Evolutionary conservation across 2,888 invertebrate genomes (phyloP).

Genomic region (Zygaena filipendulae): DNA sequence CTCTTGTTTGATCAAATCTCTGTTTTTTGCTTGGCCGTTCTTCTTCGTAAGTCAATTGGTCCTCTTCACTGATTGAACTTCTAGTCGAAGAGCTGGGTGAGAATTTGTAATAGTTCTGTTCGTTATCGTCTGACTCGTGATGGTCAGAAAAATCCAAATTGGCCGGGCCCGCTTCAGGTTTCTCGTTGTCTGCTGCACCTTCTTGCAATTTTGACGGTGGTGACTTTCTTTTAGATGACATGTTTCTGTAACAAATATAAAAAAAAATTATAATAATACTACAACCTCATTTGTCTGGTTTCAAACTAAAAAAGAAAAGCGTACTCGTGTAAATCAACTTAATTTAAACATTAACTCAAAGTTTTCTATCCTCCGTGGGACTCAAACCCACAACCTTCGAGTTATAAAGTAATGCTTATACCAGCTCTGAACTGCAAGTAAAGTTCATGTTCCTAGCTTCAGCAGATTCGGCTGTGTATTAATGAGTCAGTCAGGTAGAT

Average conservation of each 20-base stretch:
- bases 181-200: conserved; percentile 65
- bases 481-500: too few species aligned
- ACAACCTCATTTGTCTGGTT: too few species aligned
- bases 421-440: too few species aligned
- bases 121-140: conserved; percentile 50
- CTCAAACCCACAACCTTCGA: too few species aligned
- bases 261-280: conserved; percentile 31
- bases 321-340: too few species aligned
- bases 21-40: conserved; percentile 71
- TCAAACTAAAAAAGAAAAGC: too few species aligned
- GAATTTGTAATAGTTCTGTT: conserved; percentile 54
- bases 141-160: conserved; percentile 53
- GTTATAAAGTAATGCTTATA: too few species aligned
- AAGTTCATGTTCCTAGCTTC: too few species aligned
- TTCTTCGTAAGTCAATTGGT: conserved; percentile 67
- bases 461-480: too few species aligned
- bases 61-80: conserved; percentile 69
- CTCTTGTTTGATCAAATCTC: conserved; percentile 67
- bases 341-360: too few species aligned
- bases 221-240: conserved; percentile 97
- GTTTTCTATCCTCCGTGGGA: too few species aligned
- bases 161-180: conserved; percentile 62
- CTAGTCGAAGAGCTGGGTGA: conserved; percentile 58
- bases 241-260: conserved; percentile 87
- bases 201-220: conserved; percentile 94